Evolutionary conservation across 2,113 vertebrate species (phyloP), one percentile per base, ranked within the genome.

Genomic region (Saguinus midas): DNA sequence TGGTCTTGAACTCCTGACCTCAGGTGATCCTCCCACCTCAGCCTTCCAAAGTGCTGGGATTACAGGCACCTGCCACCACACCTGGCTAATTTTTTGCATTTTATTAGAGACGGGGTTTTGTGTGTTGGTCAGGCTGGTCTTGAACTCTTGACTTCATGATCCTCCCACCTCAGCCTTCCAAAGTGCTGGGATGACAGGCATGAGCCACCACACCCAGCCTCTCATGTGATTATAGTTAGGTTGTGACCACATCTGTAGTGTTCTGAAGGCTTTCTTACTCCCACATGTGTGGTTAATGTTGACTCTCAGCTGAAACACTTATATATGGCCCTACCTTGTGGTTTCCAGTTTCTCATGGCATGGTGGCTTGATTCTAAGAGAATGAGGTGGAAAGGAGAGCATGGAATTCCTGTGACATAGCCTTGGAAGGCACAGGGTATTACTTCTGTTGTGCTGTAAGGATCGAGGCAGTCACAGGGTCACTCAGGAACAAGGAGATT

Each of bases 251-350:
- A 90, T 52, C 35, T 48, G 17, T 72, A 43, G 23, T 85, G 37
- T 10, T 73, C 90, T 80, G 55, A 73, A 91, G 66, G 25, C 37
- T 78, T 70, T 57, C 72, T 79, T 45, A 64, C 23, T 37, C 61
- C 64, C 35, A n/a, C 37, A 57, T 40, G 25, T 6, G 21, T 35
- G 45, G 16, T 25, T 29, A 40, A 45, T n/a, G 25, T n/a, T 80
- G 32, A 13, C 43, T 27, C 35, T 57, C 9, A 20, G 21, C 6
- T 20, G 68, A 17, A 68, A 43, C 35, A 29, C 12, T 37, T 70
- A 52, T 5, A 14, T 25, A 17, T 21, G 32, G 23, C 43, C 20
- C 48, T 2, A 0, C 14, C 5, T 1, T 0, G 45, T 68, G 40
- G 21, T 73, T 29, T 93, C 64, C 58, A 50, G 20, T 85, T 61